Evolutionary conservation across 2,888 invertebrate species (phyloP), one percentile per base, ranked within the genome.

Genomic region (Automeris io): DNA sequence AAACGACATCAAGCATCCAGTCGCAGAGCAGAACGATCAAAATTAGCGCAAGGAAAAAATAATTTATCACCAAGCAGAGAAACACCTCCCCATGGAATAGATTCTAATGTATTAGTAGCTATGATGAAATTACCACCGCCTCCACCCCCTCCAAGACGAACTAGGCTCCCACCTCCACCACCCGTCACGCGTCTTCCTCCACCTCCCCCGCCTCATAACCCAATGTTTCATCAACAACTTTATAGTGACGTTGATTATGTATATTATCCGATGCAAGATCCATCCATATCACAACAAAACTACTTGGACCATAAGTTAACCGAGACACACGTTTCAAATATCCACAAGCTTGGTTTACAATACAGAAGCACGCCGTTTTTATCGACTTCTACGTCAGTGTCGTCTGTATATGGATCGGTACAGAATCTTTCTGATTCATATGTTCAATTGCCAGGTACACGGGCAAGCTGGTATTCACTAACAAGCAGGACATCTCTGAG

Each of bases 161-260:
- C 81, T 37, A 90, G 93, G 0, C 89, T 92, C 2, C 92, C 93
- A 0, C 93, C 93, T 0, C 92, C 93, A 1, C 90, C 91, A 1
- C 88, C 83, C 74, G 45, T 89, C 69, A 79, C 90, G 1, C 88
- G 90, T 1, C 90, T 92, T 1, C 92, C 92, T 3, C 91, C 92
- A 0, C 90, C 91, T 26, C 83, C 93, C 2, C 92, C 94, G 0
- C 93, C 93, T 0, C 95, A 95, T 64, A 92, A 95, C 44, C 94
- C 95, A 47, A 92, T 95, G 61, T 96, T 95, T 60, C 94, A 95
- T 57, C 95, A 95, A 61, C 96, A 96, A 65, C 88, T 96, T 40
- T 95, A 95, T 59, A 96, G 96, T 43, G 96, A 96, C 62, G 95
- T 95, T 2, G 96, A 96, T 74, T 96, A 95, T 62, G 96, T 96